Evolutionary conservation across 2,888 invertebrate genomes (phyloP), one percentile per base, ranked within the genome.

Genomic region (Parelbella ahira): DNA sequence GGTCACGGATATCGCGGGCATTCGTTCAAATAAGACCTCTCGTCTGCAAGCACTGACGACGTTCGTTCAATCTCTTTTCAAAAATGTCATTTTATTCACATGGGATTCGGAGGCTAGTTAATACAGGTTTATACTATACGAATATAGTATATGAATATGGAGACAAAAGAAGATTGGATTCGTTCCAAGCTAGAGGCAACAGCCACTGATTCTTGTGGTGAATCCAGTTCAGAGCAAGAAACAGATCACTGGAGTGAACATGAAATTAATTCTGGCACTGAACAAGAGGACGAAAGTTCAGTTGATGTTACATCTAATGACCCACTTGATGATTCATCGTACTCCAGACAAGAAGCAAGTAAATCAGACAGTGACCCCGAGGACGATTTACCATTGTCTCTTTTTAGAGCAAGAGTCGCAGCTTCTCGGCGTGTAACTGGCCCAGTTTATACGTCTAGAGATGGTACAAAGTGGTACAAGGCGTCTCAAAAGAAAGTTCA

Each of bases 211-310:
- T 34, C 27, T 34, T 42, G 27, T 7, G 25, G 12, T 42, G 42
- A 34, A 28, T 42, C 42, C 28, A 34, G 28, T 33, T 34, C 42
- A 42, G 42, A 42, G 19, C 27, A 34, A 18, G 41, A 41, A 32
- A 41, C 41, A 6, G 33, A 41, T 11, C 41, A 32, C 11, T 39
- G 39, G 7, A 41, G 41, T 32, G 41, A 32, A 11, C 41, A 41
- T 25, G 25, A 32, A 10, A 24, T 41, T 5, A 7, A 29, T 41
- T 32, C 41, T 32, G 15, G 20, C 30, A 41, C 41, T 15, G 41
- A 41, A 18, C 41, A 41, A 25, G 41, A 41, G 15, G 32, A 18
- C 7, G 32, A 41, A 1, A 24, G 24, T 24, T 18, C 25, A 23
- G 19, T 3, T 41, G 25, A 32, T 30, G 12, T 24, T 32, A 24